Evolutionary conservation across 2,113 vertebrate species (phyloP).

Genomic region (Brachirus orientalis): DNA sequence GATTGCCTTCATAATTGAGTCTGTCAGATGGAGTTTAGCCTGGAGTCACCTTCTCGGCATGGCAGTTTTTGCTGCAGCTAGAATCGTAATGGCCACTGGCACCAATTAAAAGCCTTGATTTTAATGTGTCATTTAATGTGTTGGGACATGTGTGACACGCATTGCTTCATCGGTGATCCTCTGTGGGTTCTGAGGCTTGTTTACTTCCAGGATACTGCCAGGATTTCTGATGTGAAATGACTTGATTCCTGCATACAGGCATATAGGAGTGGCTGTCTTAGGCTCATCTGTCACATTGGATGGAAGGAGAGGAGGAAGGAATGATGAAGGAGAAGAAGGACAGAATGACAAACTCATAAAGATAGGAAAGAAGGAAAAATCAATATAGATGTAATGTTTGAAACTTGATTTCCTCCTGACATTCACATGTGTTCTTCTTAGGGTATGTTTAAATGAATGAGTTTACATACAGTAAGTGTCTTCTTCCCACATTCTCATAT

Average conservation of each 20-base stretch:
- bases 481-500: neutral
- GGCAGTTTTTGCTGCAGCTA: slow-evolving; percentile 25
- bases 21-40: slow-evolving; percentile 56
- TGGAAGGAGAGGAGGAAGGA: slow-evolving; percentile 15
- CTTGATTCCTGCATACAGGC: slow-evolving; percentile 32
- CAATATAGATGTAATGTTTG: slow-evolving; percentile 15
- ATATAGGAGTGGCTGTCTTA: slow-evolving; percentile 28
- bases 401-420: slow-evolving; percentile 17
- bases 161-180: slow-evolving; percentile 29
- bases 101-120: slow-evolving; percentile 65
- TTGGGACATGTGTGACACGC: slow-evolving; percentile 39
- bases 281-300: slow-evolving; percentile 48
- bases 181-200: neutral
- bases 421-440: slow-evolving; percentile 21
- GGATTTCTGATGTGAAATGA: slow-evolving; percentile 37
- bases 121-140: slow-evolving; percentile 53
- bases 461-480: neutral
- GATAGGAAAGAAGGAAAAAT: slow-evolving; percentile 6
- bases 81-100: slow-evolving; percentile 38
- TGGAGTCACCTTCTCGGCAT: slow-evolving; percentile 39
- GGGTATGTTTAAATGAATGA: slow-evolving; percentile 16
- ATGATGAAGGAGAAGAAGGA: neutral
- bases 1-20: slow-evolving; percentile 43
- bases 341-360: neutral
- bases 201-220: slow-evolving; percentile 29